Conservation (phyloP, 2,113 vertebrate genomes). For the Pelodiscus sinensis region DNA sequence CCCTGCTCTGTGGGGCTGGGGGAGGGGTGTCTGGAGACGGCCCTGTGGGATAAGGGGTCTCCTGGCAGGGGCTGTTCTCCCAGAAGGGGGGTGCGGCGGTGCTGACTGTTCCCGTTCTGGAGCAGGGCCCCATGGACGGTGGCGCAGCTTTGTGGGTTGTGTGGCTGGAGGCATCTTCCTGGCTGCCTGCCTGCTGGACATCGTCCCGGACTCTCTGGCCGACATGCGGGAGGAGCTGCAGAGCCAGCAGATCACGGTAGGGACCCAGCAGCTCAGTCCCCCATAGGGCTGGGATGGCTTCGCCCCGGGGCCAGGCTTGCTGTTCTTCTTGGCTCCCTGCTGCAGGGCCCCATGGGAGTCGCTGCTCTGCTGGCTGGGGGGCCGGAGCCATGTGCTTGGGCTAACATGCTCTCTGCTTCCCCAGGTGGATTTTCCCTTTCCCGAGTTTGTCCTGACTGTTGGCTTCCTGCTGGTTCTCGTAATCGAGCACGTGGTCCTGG, state of each 20-base stretch:
- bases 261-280: not conserved
- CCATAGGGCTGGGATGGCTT: not conserved
- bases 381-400: not conserved
- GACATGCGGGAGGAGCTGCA: constrained; percentile 77
- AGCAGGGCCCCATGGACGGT: constrained; percentile 70
- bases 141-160: constrained; percentile 84
- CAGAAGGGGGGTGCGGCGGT: too few species aligned
- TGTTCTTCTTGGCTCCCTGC: too few species aligned
- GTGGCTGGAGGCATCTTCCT: constrained; percentile 86
- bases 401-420: not conserved
- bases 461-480: constrained; percentile 86
- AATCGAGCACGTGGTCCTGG: constrained; percentile 80
- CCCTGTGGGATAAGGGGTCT: too few species aligned
- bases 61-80: too few species aligned
- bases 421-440: constrained; percentile 78
- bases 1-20: too few species aligned
- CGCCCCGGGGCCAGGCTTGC: not conserved
- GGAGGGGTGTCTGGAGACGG: too few species aligned
- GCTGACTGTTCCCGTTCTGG: fast-evolving
- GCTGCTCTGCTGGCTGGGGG: not conserved
- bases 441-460: constrained; percentile 83
- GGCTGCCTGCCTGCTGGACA: constrained; percentile 86
- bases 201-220: constrained; percentile 85
- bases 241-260: constrained; percentile 7
- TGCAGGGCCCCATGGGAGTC: too few species aligned